Evolutionary conservation across 2,797 vertebrate species (phyloP), one percentile per base, ranked within the genome.

Genomic region (Chaunax sp.): DNA sequence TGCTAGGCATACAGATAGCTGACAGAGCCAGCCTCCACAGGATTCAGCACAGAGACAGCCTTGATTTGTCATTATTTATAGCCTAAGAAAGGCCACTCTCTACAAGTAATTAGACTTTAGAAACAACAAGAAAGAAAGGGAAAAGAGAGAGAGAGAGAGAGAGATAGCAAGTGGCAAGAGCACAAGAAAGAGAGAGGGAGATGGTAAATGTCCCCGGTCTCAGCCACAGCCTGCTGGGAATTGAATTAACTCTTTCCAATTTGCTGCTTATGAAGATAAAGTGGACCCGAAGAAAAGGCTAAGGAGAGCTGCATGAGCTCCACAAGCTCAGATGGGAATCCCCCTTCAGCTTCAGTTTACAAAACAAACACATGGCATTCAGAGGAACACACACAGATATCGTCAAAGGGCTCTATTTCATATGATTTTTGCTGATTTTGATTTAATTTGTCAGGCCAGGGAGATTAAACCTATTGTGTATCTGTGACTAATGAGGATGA

Each of bases 31-130:
- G 51, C 50, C 51, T 51, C 50, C 25, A 44, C 30, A 28, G 47
- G 22, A 66, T 63, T 72, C 62, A 67, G 62, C 25, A 40, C 47
- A 64, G 62, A 76, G 78, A 82, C 79, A 74, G 78, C 54, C 74
- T 72, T 73, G 60, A 90, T 92, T 87, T 87, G 72, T 87, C 80
- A 86, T 90, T 91, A 91, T 92, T 91, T 89, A 90, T 83, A 71
- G 80, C 77, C 81, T 1, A 67, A 85, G 79, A 69, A 73, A 82
- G 78, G 79, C 75, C 82, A 70, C 83, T 84, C 65, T 87, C 78
- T 57, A 72, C 92, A 91, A 89, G 85, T 87, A 90, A 92, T 92
- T 91, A 90, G 57, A 87, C 79, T 79, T 69, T 71, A 77, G 64
- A 81, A 90, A 83, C 83, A 77, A 91, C 74, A 58, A 70, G 52